Percentiles rank a stretch among this genome's conserved stretches.
Evolutionary conservation across 2,113 vertebrate species (phyloP).

Genomic region (Eurystomus gularis): DNA sequence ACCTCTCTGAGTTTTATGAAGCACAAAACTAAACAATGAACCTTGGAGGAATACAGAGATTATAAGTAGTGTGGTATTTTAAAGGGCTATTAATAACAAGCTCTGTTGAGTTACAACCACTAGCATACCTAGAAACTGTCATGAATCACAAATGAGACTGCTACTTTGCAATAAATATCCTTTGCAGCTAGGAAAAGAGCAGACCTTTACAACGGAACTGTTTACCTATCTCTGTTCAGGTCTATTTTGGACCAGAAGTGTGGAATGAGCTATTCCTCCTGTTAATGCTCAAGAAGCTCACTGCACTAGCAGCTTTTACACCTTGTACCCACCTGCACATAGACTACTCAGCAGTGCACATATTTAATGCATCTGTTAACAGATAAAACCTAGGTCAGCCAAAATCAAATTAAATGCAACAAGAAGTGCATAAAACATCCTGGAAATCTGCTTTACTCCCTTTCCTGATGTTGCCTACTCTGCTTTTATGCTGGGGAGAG

Average conservation of each 20-base stretch:
- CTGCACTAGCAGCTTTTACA: background rate
- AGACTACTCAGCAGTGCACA: background rate
- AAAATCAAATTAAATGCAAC: background rate
- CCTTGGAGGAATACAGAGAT: background rate
- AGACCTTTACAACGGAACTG: background rate
- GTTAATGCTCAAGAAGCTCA: background rate
- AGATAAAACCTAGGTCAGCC: background rate
- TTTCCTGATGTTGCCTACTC: background rate
- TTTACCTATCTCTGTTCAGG: background rate
- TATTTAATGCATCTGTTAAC: background rate
- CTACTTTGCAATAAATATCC: background rate
- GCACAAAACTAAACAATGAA: background rate
- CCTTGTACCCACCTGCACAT: background rate
- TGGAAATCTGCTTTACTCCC: background rate
- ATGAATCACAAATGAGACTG: background rate
- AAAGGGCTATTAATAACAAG: background rate
- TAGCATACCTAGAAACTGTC: fast-evolving
- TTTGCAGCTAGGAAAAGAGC: background rate
- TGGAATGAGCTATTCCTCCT: background rate
- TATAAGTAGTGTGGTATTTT: background rate
- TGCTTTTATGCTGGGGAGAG: background rate
- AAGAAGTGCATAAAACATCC: background rate
- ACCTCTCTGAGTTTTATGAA: background rate
- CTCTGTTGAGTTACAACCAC: background rate
- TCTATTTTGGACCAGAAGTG: background rate